Conservation (phyloP, 2,797 vertebrate genomes). For the Geotria australis region DNA sequence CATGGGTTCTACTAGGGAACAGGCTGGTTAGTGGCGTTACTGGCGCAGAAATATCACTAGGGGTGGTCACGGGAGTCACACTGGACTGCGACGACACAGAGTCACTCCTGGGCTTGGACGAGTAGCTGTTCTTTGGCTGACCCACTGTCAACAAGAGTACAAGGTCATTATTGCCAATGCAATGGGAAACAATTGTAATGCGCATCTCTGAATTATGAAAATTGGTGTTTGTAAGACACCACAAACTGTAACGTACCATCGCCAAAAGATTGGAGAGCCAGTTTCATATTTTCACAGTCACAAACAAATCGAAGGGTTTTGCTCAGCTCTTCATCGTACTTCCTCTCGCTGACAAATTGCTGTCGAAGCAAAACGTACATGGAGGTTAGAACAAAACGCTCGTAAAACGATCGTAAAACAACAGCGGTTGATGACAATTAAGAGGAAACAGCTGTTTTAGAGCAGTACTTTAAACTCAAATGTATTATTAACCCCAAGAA, state of each 20-base stretch:
- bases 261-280: constrained; percentile 38
- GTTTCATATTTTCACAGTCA: constrained; percentile 42
- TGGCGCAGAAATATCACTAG: constrained; percentile 5
- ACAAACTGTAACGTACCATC: constrained; percentile 23
- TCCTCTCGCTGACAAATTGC: constrained; percentile 87
- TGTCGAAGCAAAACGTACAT: constrained; percentile 4
- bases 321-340: constrained; percentile 76
- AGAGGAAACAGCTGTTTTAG: too few relatives aligned
- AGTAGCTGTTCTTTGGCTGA: constrained; percentile 64
- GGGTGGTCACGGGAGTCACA: constrained; percentile 6
- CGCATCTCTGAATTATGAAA: too few relatives aligned
- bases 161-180: background rate
- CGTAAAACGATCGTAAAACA: too few relatives aligned
- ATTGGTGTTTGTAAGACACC: too few relatives aligned
- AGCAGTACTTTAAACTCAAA: too few relatives aligned
- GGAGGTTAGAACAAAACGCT: too few relatives aligned
- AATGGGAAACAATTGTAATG: too few relatives aligned
- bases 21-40: constrained; percentile 2
- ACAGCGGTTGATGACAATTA: too few relatives aligned
- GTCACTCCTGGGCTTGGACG: constrained; percentile 38
- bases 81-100: constrained; percentile 16
- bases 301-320: constrained; percentile 50
- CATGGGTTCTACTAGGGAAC: too few relatives aligned
- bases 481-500: too few relatives aligned
- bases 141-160: constrained; percentile 22